A percentile compares a stretch with the other conserved stretches of the same genome.
These are phyloP conservation scores for Pseudocheirus occidentalis DNA, from an alignment of 2,797 vertebrate genomes.

Conservation along the genomic window DNA sequence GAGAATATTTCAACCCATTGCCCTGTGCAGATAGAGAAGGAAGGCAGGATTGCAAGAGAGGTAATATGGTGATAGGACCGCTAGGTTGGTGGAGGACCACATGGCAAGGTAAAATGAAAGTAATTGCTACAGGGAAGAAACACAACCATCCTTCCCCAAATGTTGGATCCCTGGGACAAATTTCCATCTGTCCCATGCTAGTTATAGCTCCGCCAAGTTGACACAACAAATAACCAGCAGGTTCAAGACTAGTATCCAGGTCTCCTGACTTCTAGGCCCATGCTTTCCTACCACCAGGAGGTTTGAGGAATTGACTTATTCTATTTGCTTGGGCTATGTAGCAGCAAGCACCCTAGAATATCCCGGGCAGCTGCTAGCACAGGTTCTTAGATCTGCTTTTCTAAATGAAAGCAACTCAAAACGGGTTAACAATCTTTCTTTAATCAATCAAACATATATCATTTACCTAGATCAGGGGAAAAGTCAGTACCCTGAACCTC, in stretches of 20 bases:
- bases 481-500: no score
- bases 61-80: background rate
- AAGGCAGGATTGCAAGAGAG: background rate
- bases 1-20: background rate
- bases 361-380: no score
- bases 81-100: background rate
- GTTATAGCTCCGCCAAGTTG: background rate
- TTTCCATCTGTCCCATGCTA: background rate
- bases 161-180: background rate
- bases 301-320: background rate
- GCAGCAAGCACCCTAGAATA: no score
- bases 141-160: background rate
- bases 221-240: background rate
- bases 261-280: background rate
- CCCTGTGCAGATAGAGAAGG: background rate
- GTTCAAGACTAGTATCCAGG: background rate
- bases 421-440: no score
- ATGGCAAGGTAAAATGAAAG: background rate
- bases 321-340: no score
- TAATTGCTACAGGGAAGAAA: background rate
- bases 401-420: no score
- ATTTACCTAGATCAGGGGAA: no score
- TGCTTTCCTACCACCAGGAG: background rate
- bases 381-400: no score
- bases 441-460: no score